phyloP scores from a whole-genome alignment of 2,888 invertebrate species.

The Pheosia gnoma region DNA sequence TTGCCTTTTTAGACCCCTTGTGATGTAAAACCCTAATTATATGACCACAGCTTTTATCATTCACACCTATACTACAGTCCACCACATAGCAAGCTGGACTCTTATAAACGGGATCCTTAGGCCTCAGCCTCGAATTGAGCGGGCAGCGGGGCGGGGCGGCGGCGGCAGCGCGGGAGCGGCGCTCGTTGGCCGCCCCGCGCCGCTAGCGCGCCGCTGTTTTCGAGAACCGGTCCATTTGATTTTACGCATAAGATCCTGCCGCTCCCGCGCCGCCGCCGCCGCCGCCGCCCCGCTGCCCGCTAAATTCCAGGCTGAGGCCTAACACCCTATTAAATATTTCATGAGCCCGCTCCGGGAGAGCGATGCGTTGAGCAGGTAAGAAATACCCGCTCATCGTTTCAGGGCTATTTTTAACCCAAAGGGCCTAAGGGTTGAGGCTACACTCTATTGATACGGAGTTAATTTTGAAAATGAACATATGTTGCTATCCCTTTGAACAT shows the following conservation, averaged over 20 bases:
- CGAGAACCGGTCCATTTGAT: no score
- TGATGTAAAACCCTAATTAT: neutral
- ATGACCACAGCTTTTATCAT: neutral
- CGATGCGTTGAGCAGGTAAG: slow-evolving; percentile 11
- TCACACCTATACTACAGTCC: neutral
- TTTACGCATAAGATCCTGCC: no score
- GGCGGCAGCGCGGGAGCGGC: no score
- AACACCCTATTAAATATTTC: slow-evolving; percentile 23
- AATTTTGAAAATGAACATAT: slow-evolving; percentile 33
- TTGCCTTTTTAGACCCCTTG: neutral
- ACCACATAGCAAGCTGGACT: slow-evolving; percentile 1
- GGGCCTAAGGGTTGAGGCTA: slow-evolving; percentile 12
- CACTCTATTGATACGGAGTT: slow-evolving; percentile 30
- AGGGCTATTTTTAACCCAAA: slow-evolving; percentile 31
- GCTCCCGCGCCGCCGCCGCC: no score
- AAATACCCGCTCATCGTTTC: slow-evolving; percentile 15
- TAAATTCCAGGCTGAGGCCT: no score
- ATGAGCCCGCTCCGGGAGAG: slow-evolving; percentile 6
- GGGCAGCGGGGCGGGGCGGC: no score
- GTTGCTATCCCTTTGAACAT: slow-evolving; percentile 24
- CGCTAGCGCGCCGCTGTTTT: no score
- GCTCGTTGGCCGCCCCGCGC: no score
- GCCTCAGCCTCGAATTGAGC: no score
- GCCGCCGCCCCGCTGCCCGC: no score
- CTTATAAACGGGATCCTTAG: slow-evolving; percentile 18